A percentile compares a stretch with the other conserved stretches of the same genome.
Evolutionary conservation across 2,113 vertebrate species (phyloP).

Genomic region (Muscicapa adusta): DNA sequence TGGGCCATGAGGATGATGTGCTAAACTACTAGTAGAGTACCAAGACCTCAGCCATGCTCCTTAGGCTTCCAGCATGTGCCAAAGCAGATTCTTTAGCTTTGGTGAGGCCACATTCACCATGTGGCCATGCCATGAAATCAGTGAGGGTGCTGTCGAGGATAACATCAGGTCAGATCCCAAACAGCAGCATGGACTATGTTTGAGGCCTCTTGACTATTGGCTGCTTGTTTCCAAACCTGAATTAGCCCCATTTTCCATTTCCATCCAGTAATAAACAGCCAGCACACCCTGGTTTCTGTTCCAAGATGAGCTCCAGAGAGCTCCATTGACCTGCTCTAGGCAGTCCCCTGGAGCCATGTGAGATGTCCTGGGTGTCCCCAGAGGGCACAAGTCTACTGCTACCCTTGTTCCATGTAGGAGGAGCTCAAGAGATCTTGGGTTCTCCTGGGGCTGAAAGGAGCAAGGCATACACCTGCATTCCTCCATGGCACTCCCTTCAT

Average conservation of each 20-base stretch:
- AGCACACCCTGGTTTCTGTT: neutral
- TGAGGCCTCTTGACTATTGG: neutral
- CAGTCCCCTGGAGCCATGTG: neutral
- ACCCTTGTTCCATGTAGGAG: neutral
- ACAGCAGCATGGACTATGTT: neutral
- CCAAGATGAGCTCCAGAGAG: neutral
- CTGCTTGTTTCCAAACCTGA: neutral
- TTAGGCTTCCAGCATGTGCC: neutral
- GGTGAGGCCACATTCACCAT: neutral
- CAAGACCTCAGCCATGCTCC: neutral
- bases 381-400: neutral
- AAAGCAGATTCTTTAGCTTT: neutral
- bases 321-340: neutral
- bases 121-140: neutral
- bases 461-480: conserved; percentile 4
- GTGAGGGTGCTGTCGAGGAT: fast-evolving
- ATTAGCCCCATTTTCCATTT: neutral
- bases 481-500: conserved; percentile 32
- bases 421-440: neutral
- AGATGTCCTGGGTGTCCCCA: neutral
- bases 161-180: neutral
- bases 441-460: neutral
- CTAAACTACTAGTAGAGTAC: neutral
- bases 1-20: neutral
- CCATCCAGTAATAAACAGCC: neutral